These are phyloP conservation scores for Heteromormyrus szaboi DNA, from an alignment of 2,797 vertebrate species.

Conservation along the genomic window DNA sequence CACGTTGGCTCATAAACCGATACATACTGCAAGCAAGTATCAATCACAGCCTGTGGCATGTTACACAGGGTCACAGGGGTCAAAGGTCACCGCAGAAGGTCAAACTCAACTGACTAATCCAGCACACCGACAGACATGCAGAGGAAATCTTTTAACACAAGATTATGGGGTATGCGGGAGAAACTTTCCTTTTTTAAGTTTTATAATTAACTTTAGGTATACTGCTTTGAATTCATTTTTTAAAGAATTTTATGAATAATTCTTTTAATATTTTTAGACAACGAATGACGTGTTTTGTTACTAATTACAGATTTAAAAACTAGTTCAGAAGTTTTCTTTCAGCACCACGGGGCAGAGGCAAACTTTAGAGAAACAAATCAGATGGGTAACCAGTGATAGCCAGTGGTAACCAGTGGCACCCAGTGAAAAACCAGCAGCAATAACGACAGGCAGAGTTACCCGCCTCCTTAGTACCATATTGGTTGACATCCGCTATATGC, in stretches of 20 bases:
- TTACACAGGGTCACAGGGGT: neutral
- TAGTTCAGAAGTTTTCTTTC: neutral
- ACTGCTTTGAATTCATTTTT: neutral
- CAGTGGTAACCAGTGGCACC: neutral
- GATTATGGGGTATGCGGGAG: neutral
- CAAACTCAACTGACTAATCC: neutral
- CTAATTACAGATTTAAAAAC: neutral
- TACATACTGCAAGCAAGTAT: neutral
- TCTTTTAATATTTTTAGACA: neutral
- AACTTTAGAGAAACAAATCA: neutral
- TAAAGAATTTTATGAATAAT: neutral
- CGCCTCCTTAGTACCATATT: neutral
- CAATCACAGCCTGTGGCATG: neutral
- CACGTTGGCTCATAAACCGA: neutral
- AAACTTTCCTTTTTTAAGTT: neutral
- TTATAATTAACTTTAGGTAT: neutral
- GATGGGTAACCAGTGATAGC: neutral
- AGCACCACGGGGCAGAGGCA: slow-evolving; percentile 13
- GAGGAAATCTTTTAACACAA: neutral
- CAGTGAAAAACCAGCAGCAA: neutral
- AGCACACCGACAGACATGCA: neutral
- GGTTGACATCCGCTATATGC: neutral
- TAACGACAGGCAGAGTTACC: neutral
- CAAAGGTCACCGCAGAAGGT: neutral
- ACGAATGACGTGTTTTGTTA: neutral